phyloP scores from a whole-genome alignment of 2,113 vertebrate genomes.

The Gavialis gangeticus region DNA sequence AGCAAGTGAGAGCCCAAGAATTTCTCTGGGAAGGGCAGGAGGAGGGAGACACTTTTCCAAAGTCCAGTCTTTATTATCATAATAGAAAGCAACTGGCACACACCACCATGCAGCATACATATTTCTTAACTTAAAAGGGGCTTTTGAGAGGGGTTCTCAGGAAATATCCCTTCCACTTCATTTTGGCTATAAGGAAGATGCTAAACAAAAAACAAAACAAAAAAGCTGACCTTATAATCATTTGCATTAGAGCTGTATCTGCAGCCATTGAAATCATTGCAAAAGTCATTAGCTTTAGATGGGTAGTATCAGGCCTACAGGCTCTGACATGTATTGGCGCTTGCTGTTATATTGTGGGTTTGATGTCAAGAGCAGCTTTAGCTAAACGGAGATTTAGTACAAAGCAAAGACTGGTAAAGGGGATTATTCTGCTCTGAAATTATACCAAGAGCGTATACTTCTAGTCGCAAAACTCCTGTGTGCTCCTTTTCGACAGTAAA shows the following conservation, averaged over 20 bases:
- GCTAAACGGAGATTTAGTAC: background rate
- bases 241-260: background rate
- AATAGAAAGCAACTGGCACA: background rate
- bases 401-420: background rate
- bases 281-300: fast-evolving
- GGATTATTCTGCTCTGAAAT: background rate
- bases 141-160: background rate
- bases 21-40: background rate
- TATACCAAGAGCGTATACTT: fast-evolving
- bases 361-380: slow-evolving; percentile 10
- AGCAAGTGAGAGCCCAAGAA: background rate
- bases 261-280: fast-evolving
- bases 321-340: background rate
- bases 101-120: fast-evolving
- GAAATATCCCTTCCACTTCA: background rate
- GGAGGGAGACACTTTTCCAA: background rate
- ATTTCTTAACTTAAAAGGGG: background rate
- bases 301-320: background rate
- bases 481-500: fast-evolving
- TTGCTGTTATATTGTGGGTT: background rate
- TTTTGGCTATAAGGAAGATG: background rate
- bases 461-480: background rate
- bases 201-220: background rate
- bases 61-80: background rate
- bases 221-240: background rate